phyloP scores from a whole-genome alignment of 2,888 invertebrate species.

The Andrena fulva region DNA sequence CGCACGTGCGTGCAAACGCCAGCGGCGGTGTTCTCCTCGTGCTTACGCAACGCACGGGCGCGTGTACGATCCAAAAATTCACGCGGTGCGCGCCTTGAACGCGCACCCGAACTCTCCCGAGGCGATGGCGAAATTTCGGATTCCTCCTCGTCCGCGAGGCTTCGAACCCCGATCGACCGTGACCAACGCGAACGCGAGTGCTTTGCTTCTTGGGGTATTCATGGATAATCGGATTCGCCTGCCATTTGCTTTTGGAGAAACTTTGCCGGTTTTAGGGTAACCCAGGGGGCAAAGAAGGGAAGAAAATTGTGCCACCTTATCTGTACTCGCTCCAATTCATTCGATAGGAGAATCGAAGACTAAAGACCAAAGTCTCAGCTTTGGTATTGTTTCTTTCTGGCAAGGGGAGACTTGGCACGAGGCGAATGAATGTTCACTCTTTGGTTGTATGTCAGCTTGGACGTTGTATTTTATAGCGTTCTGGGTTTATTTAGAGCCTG shows the following conservation, averaged over 20 bases:
- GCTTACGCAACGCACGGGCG: conserved; percentile 71
- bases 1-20: conserved; percentile 77
- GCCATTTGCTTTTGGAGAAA: too few relatives aligned
- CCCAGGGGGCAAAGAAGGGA: too few relatives aligned
- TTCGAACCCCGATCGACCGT: neutral
- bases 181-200: neutral
- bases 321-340: neutral
- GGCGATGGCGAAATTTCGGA: conserved; percentile 28
- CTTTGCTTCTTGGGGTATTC: too few relatives aligned
- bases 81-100: conserved; percentile 50
- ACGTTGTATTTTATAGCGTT: conserved; percentile 59
- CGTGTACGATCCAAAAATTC: conserved; percentile 62
- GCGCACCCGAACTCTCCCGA: neutral
- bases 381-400: conserved; percentile 43
- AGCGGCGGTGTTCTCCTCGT: conserved; percentile 59
- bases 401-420: conserved; percentile 49
- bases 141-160: neutral
- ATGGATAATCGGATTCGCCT: too few relatives aligned
- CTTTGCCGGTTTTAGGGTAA: too few relatives aligned
- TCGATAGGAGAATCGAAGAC: conserved; percentile 7
- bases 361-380: conserved; percentile 13
- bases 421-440: conserved; percentile 44
- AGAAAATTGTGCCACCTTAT: too few relatives aligned
- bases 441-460: conserved; percentile 40
- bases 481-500: conserved; percentile 50